A percentile compares a stretch with the other conserved stretches of the same genome.
Conservation (phyloP, 1,140 invertebrate genomes). For the Magallana gigas region DNA sequence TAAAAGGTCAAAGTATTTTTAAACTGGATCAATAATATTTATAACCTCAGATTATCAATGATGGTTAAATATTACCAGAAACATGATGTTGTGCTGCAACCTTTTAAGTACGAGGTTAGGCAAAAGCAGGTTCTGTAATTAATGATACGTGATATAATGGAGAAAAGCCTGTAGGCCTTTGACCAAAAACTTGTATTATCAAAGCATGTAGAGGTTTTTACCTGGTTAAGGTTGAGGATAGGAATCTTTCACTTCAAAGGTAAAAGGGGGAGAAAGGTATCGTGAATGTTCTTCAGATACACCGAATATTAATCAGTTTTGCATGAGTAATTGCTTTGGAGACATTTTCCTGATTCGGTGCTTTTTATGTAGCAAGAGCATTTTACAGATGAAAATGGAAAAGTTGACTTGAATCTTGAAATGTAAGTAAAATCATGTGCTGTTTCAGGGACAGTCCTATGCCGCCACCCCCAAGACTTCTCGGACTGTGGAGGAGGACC, state of each 20-base stretch:
- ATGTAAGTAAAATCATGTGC: background rate
- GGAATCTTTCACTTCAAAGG: slow-evolving; percentile 17
- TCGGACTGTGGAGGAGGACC: slow-evolving; percentile 82
- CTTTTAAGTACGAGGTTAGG: background rate
- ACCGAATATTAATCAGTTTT: slow-evolving; percentile 1
- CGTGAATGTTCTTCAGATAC: background rate
- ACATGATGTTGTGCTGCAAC: background rate
- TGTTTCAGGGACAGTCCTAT: slow-evolving; percentile 35
- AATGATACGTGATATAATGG: slow-evolving; percentile 11
- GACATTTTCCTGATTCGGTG: background rate
- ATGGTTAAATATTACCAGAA: background rate
- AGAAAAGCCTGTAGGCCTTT: slow-evolving; percentile 16
- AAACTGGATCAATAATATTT: slow-evolving; percentile 7
- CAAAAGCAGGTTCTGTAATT: background rate
- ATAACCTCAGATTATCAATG: background rate
- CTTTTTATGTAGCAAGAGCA: no score
- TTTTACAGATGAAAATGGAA: no score
- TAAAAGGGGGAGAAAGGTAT: background rate
- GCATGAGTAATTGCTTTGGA: background rate
- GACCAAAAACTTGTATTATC: background rate
- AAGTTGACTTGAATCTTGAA: background rate
- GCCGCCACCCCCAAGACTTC: slow-evolving; percentile 80
- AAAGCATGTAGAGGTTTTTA: slow-evolving; percentile 18
- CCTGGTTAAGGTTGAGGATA: slow-evolving; percentile 1
- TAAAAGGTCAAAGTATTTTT: slow-evolving; percentile 1